Base-by-base conservation (phyloP, 2,113 vertebrate genomes). In the Cyanoliseus patagonus region DNA sequence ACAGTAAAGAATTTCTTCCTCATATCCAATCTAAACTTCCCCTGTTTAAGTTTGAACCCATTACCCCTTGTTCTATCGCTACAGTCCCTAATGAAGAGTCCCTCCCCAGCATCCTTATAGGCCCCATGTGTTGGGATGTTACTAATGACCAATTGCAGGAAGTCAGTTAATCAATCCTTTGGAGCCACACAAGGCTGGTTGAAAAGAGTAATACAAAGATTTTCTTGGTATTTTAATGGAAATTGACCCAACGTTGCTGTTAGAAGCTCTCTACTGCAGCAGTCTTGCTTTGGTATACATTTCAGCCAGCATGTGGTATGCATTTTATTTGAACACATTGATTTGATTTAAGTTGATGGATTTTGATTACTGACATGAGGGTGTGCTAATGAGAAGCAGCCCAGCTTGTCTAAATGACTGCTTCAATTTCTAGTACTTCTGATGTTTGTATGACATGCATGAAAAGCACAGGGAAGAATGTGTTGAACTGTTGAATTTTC, bases 311-410 rank as follows among this genome's bases (percentile, higher is more conserved):
- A 86, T 91, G 90, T 92, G 94, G 69, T 75, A 68, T 37, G 37
- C 37, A 37, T 92, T 89, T 94, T 82, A 95, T 81, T 81, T 69
- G 86, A 96, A 76, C 57, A 72, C 88, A 37, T 83, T 96, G 83
- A 86, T 88, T 93, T 92, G 80, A 88, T 84, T 89, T 85, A 83
- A 91, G 78, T 83, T 92, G 95, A 95, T 96, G 89, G 86, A 86
- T 92, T 93, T 89, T 95, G 94, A 94, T 94, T 94, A 94, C 81
- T 89, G 92, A 76, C 83, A 84, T 84, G 77, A 92, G 66, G 74
- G 9, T 96, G 94, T 95, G 96, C 59, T 95, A 77, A 96, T 96
- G 66, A 91, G 95, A 95, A 91, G 49, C 69, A 91, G 83, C 95
- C 77, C 66, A 85, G 69, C 80, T 20, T 84, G 59, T 86, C 83